Conservation (phyloP, 2,888 invertebrate species). For the Philereme transversata region DNA sequence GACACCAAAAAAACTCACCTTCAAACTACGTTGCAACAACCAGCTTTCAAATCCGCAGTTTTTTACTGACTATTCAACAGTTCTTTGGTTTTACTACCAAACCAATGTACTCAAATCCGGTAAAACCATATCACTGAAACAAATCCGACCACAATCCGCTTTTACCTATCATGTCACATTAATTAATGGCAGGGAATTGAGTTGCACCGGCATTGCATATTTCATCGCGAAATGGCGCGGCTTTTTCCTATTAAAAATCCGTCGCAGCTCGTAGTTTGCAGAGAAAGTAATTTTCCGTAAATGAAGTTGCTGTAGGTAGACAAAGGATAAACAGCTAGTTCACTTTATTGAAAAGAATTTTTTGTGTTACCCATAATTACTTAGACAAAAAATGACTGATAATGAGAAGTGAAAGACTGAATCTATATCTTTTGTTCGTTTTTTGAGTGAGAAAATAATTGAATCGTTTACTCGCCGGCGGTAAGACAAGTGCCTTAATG, state of each 20-base stretch:
- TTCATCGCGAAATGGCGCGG: conserved; percentile 33
- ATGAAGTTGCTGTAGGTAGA: conserved; percentile 40
- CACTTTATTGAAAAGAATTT: no score
- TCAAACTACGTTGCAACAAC: conserved; percentile 19
- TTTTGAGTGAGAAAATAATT: no score
- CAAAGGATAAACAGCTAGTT: conserved; percentile 14
- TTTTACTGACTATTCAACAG: conserved; percentile 12
- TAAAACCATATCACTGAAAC: not conserved
- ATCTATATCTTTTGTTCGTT: no score
- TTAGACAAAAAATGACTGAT: no score
- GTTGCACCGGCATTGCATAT: conserved; percentile 28
- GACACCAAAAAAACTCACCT: conserved; percentile 1
- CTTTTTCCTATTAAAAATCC: conserved; percentile 47
- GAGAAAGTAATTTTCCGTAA: conserved; percentile 57
- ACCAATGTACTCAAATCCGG: conserved; percentile 10
- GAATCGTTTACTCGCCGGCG: no score
- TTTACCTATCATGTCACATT: conserved; percentile 17
- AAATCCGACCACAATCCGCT: conserved; percentile 11
- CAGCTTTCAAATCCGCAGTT: conserved; percentile 19
- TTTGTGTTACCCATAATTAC: no score
- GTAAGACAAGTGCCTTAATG: no score
- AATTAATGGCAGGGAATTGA: conserved; percentile 29
- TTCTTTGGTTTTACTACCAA: conserved; percentile 9
- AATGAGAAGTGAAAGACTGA: no score
- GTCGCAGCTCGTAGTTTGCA: conserved; percentile 46